phyloP scores from a whole-genome alignment of 2,888 invertebrate genomes.

The Troides oblongomaculatus region DNA sequence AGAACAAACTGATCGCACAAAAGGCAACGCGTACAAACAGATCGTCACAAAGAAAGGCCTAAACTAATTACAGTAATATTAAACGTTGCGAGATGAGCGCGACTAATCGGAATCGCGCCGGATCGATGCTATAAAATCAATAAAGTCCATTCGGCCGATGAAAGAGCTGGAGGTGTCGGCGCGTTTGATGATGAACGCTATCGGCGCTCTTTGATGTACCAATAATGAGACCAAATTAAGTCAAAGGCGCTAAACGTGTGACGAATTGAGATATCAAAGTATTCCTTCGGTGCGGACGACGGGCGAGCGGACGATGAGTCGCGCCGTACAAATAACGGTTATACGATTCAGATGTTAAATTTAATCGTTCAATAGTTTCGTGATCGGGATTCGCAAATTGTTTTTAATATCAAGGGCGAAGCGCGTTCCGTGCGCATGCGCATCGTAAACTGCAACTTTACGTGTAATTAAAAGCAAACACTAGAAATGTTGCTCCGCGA shows the following conservation, averaged over 20 bases:
- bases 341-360: conserved; percentile 3
- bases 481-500: too few species aligned
- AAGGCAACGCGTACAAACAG: conserved; percentile 50
- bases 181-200: conserved; percentile 61
- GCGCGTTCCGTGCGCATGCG: not conserved
- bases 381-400: conserved; percentile 18
- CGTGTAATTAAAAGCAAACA: not conserved
- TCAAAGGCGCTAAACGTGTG: conserved; percentile 75
- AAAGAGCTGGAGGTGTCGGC: conserved; percentile 47
- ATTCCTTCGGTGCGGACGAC: conserved; percentile 62
- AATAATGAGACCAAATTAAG: conserved; percentile 78
- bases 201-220: conserved; percentile 72
- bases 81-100: conserved; percentile 66
- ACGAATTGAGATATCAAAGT: conserved; percentile 77
- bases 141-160: conserved; percentile 61
- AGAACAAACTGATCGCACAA: conserved; percentile 46
- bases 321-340: conserved; percentile 10
- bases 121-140: conserved; percentile 72
- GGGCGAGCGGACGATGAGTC: conserved; percentile 41
- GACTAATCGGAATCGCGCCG: conserved; percentile 58
- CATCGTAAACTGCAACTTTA: not conserved
- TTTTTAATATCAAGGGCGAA: conserved; percentile 20
- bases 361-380: conserved; percentile 15
- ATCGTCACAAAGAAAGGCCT: conserved; percentile 57
- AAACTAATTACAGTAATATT: conserved; percentile 66